phyloP scores from a whole-genome alignment of 2,113 vertebrate species.

The Nyctereutes procyonoides region DNA sequence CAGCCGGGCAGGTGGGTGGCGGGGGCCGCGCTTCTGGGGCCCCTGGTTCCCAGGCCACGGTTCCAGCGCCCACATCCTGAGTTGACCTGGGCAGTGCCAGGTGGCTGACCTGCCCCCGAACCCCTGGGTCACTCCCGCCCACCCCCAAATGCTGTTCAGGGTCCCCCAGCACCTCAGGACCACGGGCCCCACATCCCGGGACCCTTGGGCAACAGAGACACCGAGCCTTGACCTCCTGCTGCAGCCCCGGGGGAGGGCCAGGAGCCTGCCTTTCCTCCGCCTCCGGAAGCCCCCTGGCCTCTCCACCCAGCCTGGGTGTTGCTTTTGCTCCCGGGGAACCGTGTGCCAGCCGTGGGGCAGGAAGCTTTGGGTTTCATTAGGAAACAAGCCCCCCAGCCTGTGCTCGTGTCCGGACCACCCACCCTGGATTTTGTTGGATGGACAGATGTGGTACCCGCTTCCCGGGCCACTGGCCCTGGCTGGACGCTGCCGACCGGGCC shows the following conservation, averaged over 20 bases:
- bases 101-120: accelerated
- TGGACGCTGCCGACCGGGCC: not conserved
- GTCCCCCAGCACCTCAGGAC: not conserved
- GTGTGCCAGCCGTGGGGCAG: accelerated
- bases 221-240: not conserved
- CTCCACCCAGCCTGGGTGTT: accelerated
- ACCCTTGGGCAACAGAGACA: not conserved
- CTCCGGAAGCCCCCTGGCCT: not conserved
- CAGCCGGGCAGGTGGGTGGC: too few species aligned
- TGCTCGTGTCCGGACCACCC: accelerated
- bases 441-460: not conserved
- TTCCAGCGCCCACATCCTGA: accelerated
- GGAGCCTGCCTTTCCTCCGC: accelerated
- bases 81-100: not conserved
- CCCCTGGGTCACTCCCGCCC: not conserved
- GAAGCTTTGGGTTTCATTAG: not conserved
- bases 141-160: not conserved
- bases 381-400: accelerated
- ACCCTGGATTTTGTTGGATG: accelerated
- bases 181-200: too few species aligned
- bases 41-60: accelerated
- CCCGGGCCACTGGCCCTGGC: accelerated
- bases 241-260: not conserved
- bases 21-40: not conserved
- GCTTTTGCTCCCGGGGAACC: not conserved